These are phyloP conservation scores for Xyrichtys novacula DNA, from an alignment of 2,797 vertebrate species.

Conservation along the genomic window DNA sequence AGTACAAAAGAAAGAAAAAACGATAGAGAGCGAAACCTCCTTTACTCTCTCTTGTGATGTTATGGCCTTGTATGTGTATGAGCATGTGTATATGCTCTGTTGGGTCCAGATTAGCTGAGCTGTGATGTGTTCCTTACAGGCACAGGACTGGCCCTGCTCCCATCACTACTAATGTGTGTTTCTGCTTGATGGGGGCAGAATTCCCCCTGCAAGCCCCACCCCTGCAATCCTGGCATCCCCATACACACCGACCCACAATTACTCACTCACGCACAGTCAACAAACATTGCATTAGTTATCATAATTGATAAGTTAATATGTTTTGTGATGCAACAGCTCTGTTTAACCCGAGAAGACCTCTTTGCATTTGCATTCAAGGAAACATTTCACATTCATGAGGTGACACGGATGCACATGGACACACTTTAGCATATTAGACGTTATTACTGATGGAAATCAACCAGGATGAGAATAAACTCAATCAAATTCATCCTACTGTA, in stretches of 20 bases:
- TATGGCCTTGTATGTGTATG: not conserved
- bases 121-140: constrained; percentile 45
- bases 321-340: constrained; percentile 21
- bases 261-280: constrained; percentile 2
- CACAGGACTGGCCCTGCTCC: constrained; percentile 37
- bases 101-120: constrained; percentile 31
- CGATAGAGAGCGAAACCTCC: not conserved
- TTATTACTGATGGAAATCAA: no score
- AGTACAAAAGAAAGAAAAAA: not conserved
- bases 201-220: constrained; percentile 18
- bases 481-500: not conserved
- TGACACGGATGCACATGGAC: not conserved
- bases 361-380: constrained; percentile 12
- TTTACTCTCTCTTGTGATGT: not conserved
- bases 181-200: constrained; percentile 46
- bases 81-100: not conserved
- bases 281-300: constrained; percentile 35
- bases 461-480: constrained; percentile 1
- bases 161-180: constrained; percentile 48
- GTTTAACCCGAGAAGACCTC: constrained; percentile 41
- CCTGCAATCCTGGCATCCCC: constrained; percentile 23
- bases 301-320: constrained; percentile 32
- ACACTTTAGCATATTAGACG: no score
- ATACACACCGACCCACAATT: constrained; percentile 1
- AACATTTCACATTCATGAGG: constrained; percentile 27